Evolutionary conservation across 2,888 invertebrate genomes (phyloP).

Genomic region (Saturnia japonica): DNA sequence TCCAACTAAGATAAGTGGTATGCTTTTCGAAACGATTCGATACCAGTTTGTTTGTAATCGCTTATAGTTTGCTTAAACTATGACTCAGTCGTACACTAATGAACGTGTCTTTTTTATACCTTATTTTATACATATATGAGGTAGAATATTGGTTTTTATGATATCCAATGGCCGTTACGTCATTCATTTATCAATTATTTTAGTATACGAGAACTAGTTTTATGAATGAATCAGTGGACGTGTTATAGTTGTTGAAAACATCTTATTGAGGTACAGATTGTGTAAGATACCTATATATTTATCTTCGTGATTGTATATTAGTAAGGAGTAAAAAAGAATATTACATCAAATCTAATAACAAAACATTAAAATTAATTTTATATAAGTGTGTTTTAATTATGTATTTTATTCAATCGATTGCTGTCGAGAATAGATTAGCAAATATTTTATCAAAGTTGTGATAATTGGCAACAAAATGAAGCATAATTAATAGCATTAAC

Average conservation of each 20-base stretch:
- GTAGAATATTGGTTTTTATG: constrained; percentile 56
- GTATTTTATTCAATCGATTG: not conserved
- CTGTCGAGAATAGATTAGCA: too few species aligned
- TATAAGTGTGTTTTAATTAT: not conserved
- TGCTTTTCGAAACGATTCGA: constrained; percentile 40
- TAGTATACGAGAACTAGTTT: constrained; percentile 45
- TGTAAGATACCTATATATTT: not conserved
- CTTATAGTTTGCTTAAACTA: constrained; percentile 50
- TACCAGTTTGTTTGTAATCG: constrained; percentile 50
- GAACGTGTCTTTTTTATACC: constrained; percentile 27
- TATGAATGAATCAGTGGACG: constrained; percentile 41
- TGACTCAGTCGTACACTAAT: constrained; percentile 50
- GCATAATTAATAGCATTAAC: too few species aligned
- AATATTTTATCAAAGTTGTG: too few species aligned
- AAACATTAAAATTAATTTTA: not conserved
- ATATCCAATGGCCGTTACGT: constrained; percentile 61
- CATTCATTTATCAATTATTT: constrained; percentile 52
- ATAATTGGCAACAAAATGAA: too few species aligned
- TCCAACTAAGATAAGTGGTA: constrained; percentile 54
- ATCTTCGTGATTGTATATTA: not conserved
- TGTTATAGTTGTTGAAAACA: constrained; percentile 28
- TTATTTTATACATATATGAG: constrained; percentile 34
- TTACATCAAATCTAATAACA: not conserved
- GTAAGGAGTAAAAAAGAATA: not conserved
- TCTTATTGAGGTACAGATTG: constrained; percentile 25